Conservation (phyloP, 2,888 invertebrate genomes). For the Deladenus siricidicola region DNA sequence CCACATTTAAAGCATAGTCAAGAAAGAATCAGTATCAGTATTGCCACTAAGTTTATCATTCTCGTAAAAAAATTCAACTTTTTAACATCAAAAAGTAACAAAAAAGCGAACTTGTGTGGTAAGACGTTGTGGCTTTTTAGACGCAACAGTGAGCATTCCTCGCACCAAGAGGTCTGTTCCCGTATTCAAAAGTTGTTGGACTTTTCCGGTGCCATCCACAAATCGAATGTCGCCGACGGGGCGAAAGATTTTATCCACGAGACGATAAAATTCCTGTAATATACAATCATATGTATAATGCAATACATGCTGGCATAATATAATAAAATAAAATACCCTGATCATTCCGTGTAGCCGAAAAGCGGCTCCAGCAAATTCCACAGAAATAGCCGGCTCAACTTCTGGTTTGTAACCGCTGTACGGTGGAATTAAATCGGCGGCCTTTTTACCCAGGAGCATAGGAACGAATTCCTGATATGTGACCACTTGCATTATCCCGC, state of each 20-base stretch:
- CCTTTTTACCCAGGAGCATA: slow-evolving; percentile 67
- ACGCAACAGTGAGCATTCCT: slow-evolving; percentile 78
- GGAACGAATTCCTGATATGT: slow-evolving; percentile 67
- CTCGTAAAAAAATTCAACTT: no score
- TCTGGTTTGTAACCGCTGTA: slow-evolving; percentile 75
- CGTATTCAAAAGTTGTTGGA: slow-evolving; percentile 54
- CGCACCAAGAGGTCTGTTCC: slow-evolving; percentile 94
- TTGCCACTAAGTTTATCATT: no score
- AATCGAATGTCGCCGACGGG: slow-evolving; percentile 35
- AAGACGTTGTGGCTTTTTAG: slow-evolving; percentile 70
- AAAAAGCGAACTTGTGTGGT: slow-evolving; percentile 72
- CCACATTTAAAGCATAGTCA: background rate
- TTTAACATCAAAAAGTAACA: no score
- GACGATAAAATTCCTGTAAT: slow-evolving; percentile 40
- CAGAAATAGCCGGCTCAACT: slow-evolving; percentile 76
- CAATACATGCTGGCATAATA: no score
- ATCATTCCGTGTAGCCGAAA: slow-evolving; percentile 85
- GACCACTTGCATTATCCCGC: slow-evolving; percentile 42
- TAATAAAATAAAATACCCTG: slow-evolving; percentile 60
- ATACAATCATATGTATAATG: no score
- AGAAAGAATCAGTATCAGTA: no score
- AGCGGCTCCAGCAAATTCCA: slow-evolving; percentile 93
- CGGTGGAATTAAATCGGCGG: slow-evolving; percentile 63
- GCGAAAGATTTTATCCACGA: slow-evolving; percentile 36
- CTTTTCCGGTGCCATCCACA: slow-evolving; percentile 30